phyloP scores from a whole-genome alignment of 2,113 vertebrate genomes.

The Tupaia tana region DNA sequence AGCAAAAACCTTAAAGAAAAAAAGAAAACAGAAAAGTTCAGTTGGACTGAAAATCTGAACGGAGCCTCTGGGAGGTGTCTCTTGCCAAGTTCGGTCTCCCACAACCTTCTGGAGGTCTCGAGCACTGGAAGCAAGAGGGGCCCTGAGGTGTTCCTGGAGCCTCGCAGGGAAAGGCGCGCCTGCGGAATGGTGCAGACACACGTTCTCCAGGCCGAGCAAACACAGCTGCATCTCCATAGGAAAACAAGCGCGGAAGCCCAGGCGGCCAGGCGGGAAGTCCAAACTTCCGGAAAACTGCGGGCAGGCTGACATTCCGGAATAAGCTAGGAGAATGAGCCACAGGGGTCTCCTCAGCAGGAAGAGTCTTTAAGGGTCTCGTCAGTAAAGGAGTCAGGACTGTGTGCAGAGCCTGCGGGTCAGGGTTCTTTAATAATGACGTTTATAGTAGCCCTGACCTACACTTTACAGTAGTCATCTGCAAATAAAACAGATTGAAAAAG shows the following conservation, averaged over 20 bases:
- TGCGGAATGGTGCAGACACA: background rate
- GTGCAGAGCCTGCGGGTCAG: rapidly evolving
- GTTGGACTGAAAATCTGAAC: background rate
- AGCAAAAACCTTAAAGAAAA: no score
- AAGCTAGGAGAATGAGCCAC: background rate
- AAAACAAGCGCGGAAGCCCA: rapidly evolving
- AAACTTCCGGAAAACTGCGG: background rate
- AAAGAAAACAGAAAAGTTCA: background rate
- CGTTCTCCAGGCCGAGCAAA: background rate
- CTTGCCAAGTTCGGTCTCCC: background rate
- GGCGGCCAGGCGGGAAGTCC: background rate
- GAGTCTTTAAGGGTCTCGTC: background rate
- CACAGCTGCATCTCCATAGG: background rate
- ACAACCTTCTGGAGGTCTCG: background rate
- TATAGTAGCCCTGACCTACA: background rate
- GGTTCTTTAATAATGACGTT: no score
- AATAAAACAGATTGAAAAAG: background rate
- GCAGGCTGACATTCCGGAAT: background rate
- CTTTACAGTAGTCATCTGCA: background rate
- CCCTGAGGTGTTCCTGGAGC: background rate
- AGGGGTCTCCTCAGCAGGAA: background rate
- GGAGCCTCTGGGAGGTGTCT: background rate
- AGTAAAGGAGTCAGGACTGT: rapidly evolving
- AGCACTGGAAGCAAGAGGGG: background rate
- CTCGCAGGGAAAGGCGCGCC: background rate